Evolutionary conservation across 2,888 invertebrate genomes (phyloP).

Genomic region (Thereva nobilitata): DNA sequence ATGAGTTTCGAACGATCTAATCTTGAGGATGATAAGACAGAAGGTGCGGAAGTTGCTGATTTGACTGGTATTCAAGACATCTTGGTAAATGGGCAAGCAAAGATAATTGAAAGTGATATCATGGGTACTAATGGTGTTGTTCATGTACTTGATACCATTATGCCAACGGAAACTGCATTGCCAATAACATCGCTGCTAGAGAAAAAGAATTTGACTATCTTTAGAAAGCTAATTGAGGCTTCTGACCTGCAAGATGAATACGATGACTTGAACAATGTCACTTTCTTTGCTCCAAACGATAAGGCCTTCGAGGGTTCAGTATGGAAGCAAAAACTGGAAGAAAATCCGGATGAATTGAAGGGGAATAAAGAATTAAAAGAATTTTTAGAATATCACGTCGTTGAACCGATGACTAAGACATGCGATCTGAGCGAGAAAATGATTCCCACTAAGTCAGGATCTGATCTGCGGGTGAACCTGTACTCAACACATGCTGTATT

Average conservation of each 20-base stretch:
- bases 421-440: conserved; percentile 64
- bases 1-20: conserved; percentile 51
- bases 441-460: conserved; percentile 60
- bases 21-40: conserved; percentile 61
- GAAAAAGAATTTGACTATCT: conserved; percentile 65
- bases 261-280: conserved; percentile 63
- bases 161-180: conserved; percentile 65
- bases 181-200: conserved; percentile 60
- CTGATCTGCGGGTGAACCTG: conserved; percentile 64
- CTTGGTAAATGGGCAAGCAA: conserved; percentile 63
- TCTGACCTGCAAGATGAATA: conserved; percentile 63
- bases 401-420: conserved; percentile 62
- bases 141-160: conserved; percentile 68
- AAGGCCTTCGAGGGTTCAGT: conserved; percentile 63
- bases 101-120: conserved; percentile 64
- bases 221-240: conserved; percentile 62
- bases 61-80: conserved; percentile 60
- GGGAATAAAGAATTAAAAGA: conserved; percentile 60
- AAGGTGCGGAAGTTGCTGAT: conserved; percentile 59
- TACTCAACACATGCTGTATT: conserved; percentile 65
- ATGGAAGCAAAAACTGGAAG: conserved; percentile 53
- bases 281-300: conserved; percentile 69
- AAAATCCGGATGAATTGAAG: conserved; percentile 53
- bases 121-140: conserved; percentile 76
- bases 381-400: conserved; percentile 68